Percentiles rank a stretch among this genome's conserved stretches.
These are phyloP conservation scores for Megaustenia siamemsis DNA, from an alignment of 2,888 invertebrate species.

Conservation along the genomic window DNA sequence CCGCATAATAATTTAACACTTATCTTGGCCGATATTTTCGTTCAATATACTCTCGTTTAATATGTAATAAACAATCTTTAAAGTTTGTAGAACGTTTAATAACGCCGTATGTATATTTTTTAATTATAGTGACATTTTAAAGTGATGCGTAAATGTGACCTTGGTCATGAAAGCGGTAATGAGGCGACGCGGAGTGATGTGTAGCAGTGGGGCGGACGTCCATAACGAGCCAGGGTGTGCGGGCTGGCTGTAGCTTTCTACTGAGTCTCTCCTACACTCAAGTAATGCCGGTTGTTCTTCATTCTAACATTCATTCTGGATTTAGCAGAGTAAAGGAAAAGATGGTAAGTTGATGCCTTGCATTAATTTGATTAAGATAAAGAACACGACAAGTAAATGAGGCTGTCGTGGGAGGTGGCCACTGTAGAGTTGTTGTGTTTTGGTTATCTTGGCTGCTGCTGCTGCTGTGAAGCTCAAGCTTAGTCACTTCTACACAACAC, in stretches of 20 bases:
- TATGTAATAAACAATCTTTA: neutral
- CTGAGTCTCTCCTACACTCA: constrained; percentile 9
- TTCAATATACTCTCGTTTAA: too few species aligned
- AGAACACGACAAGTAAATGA: neutral
- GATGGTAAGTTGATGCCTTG: constrained; percentile 40
- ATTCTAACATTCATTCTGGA: constrained; percentile 36
- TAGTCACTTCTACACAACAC: too few species aligned
- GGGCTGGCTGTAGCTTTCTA: constrained; percentile 15
- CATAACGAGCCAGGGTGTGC: constrained; percentile 46
- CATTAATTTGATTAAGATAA: neutral
- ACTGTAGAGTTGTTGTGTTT: neutral
- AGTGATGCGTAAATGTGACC: constrained; percentile 50
- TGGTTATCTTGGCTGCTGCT: neutral
- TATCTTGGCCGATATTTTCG: neutral
- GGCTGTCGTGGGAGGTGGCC: constrained; percentile 24
- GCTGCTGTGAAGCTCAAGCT: too few species aligned
- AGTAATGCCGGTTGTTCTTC: constrained; percentile 51
- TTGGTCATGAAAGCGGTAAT: constrained; percentile 39
- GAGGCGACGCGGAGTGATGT: constrained; percentile 26
- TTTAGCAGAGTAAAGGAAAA: constrained; percentile 38
- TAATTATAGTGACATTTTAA: neutral
- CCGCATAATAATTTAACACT: neutral
- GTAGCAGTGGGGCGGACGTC: neutral
- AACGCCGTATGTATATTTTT: neutral
- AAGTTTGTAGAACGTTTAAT: neutral